Evolutionary conservation across 1,140 invertebrate species (phyloP).

Genomic region (Drosophila nigrodunni): DNA sequence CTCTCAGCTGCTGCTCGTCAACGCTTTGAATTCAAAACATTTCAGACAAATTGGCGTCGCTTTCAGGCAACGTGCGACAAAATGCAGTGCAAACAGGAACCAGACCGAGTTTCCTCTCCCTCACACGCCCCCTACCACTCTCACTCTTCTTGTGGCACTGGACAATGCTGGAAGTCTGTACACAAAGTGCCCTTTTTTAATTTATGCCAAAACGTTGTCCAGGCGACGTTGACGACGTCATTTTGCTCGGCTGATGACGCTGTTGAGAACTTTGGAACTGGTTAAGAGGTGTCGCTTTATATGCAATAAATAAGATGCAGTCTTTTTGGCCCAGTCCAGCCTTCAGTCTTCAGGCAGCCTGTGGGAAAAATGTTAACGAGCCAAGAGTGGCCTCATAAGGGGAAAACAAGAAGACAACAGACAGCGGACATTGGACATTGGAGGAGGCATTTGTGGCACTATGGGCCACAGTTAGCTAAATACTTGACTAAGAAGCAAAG

Average conservation of each 20-base stretch:
- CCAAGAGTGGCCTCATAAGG: conserved; percentile 41
- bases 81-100: conserved; percentile 73
- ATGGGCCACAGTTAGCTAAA: conserved; percentile 14
- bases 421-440: too few relatives aligned
- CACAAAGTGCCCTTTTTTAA: conserved; percentile 71
- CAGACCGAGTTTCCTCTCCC: background rate
- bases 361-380: conserved; percentile 79
- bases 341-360: conserved; percentile 10
- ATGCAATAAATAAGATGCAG: conserved; percentile 76
- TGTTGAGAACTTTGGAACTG: background rate
- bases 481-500: background rate
- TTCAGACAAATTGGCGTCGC: conserved; percentile 82
- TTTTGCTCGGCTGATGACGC: conserved; percentile 33
- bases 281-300: conserved; percentile 72
- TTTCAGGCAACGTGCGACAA: conserved; percentile 78
- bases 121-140: background rate
- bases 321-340: conserved; percentile 14
- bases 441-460: background rate
- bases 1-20: conserved; percentile 21
- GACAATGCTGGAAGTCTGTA: conserved; percentile 53
- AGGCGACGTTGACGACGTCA: conserved; percentile 79
- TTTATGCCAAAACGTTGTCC: conserved; percentile 78
- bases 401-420: background rate
- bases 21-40: conserved; percentile 80
- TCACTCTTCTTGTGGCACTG: conserved; percentile 13